Base-by-base conservation (phyloP, 2,797 vertebrate species). In the Coregonus ussuriensis region DNA sequence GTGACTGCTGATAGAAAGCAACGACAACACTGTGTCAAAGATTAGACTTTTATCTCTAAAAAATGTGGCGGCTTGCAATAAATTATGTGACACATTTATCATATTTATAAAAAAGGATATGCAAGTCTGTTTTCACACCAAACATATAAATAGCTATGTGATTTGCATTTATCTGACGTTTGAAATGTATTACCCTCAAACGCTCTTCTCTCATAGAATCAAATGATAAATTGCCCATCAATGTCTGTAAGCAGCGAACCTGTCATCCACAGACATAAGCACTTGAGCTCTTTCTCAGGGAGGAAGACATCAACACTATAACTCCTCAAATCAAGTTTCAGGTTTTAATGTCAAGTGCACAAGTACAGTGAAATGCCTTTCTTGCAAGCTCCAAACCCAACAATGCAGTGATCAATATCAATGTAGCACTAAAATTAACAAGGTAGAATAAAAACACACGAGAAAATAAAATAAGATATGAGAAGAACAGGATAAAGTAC, bases 201-300 rank as follows among this genome's bases (percentile, higher is more conserved):
- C 9, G 6, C 29, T 33, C 53, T 5, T 41, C 37, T 62, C 70
- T 77, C 25, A 54, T 18, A 7, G 18, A 71, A 62, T 69, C 3
- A 53, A 63, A 71, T 59, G 41, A 77, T 77, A 63, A 77, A 77
- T 63, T 29, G 71, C 63, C 59, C 68, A 71, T 71, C 52, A 63
- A 51, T 6, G 52, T 21, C 41, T n/a, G 67, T 59, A 18, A 59
- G 35, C 31, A 47, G 51, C 4, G 21, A 51, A 47, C 4, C 68
- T 63, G 21, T 33, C 54, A 51, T 41, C 41, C 67, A 41, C 13
- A 53, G 51, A 69, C 31, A 33, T 69, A 37, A 54, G 74, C 67
- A 35, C 51, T 18, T 13, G 41, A 75, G 41, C 41, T 31, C 41
- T 31, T 33, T 13, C 21, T 37, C 72, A 66, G 63, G 9, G 4